Base-by-base conservation (phyloP, 2,888 invertebrate species). In the Ennomos erosarius region DNA sequence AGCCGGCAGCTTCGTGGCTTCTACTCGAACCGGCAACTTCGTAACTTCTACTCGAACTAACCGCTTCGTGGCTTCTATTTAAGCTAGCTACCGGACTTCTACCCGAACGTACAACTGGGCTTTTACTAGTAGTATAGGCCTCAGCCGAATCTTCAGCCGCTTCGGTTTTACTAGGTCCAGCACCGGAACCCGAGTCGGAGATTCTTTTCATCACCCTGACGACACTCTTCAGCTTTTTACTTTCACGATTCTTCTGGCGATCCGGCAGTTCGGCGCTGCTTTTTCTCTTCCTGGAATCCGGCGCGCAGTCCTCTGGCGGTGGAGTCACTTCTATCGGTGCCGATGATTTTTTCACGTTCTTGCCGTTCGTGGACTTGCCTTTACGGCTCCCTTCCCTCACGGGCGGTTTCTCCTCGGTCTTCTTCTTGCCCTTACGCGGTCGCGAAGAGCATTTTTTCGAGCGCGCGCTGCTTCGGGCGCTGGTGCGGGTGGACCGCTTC, bases 221-320 rank as follows among this genome's bases (percentile, higher is more conserved):
- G 59, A 90, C 89, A 76, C 90, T 90, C 71, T 74, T 86, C 82
- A 91, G 87, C 81, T 85, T 85, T 82, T 73, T 88, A 55, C 58
- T 81, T 71, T 84, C 84, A 67, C 82, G 79, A 71, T 64, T 70
- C 48, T 44, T 64, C 55, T 61, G 73, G 58, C 69, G 71, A 55
- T 35, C 1, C 9, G 37, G 12, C 10, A 8, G 5, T 10, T 49
- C 59, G 10, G 16, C 10, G 35, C 45, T 35, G 40, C 34, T 5
- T 13, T 42, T 46, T 16, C 38, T 43, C 10, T 26, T 43, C 10
- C 33, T 26, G 4, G 26, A 26, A 9, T 8, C n/a, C 36, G 42
- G 12, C 26, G 12, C 11, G 10, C 8, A 1, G n/a, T 16, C 26
- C 49, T 10, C 1, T 6, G 13, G 50, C 35, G 10, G 39, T 34